These are phyloP conservation scores for Lycodopsis pacificus DNA, from an alignment of 2,797 vertebrate species.

Conservation along the genomic window DNA sequence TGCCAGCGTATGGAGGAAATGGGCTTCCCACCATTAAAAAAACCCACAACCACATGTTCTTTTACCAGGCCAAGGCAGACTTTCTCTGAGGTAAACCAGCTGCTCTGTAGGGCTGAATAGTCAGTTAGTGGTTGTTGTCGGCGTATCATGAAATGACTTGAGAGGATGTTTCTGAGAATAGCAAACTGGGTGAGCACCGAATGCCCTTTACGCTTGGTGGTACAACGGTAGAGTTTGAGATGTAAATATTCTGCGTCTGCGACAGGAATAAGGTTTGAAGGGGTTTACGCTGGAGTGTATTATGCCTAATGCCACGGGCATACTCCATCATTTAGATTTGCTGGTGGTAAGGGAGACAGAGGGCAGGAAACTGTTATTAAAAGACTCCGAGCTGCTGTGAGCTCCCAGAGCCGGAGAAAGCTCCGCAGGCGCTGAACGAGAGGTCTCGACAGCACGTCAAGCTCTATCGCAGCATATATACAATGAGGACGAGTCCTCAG, in stretches of 20 bases:
- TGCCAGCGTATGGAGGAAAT: conserved; percentile 50
- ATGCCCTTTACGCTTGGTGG: conserved; percentile 18
- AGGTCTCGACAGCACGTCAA: conserved; percentile 50
- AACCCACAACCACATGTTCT: conserved; percentile 57
- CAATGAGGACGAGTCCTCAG: conserved; percentile 41
- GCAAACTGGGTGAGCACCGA: conserved; percentile 21
- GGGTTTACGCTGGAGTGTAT: not conserved
- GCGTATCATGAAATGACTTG: conserved; percentile 43
- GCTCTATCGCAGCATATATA: conserved; percentile 24
- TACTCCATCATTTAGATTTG: conserved; percentile 16
- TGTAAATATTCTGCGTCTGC: not conserved
- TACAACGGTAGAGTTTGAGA: not conserved
- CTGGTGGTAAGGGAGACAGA: conserved; percentile 13
- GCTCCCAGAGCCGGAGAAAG: conserved; percentile 12
- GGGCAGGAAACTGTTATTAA: conserved; percentile 17
- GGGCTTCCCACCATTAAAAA: conserved; percentile 49
- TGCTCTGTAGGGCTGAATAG: conserved; percentile 47
- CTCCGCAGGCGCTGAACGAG: conserved; percentile 38
- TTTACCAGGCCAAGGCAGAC: conserved; percentile 40
- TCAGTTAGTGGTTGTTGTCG: conserved; percentile 62
- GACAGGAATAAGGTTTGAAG: not conserved
- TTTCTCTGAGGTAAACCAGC: conserved; percentile 60
- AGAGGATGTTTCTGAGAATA: conserved; percentile 54
- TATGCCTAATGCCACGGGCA: not conserved
- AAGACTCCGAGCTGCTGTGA: conserved; percentile 32